Percentiles rank a stretch among this genome's conserved stretches.
These are phyloP conservation scores for Onychomys arenicola DNA, from an alignment of 2,797 vertebrate species.

Conservation along the genomic window DNA sequence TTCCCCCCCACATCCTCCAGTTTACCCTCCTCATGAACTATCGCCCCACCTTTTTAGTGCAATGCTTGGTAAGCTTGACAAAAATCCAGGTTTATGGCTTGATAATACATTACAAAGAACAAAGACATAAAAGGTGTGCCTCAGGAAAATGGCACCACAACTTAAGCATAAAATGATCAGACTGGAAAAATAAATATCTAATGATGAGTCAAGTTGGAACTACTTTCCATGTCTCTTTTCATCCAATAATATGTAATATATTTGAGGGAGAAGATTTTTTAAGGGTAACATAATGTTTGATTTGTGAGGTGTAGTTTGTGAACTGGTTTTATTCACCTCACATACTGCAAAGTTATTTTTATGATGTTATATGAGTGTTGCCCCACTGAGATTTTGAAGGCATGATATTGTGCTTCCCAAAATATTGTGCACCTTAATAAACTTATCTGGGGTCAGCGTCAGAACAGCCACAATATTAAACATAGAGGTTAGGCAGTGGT, in stretches of 20 bases:
- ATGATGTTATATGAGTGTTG: background rate
- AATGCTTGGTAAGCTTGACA: background rate
- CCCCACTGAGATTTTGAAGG: background rate
- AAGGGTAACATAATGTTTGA: background rate
- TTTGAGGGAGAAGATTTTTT: background rate
- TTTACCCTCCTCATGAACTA: background rate
- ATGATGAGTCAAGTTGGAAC: background rate
- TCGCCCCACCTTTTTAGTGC: background rate
- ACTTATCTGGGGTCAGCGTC: too few relatives aligned
- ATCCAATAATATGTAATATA: background rate
- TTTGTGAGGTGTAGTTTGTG: background rate
- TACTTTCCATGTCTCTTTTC: background rate
- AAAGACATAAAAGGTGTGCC: background rate
- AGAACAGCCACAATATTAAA: too few relatives aligned
- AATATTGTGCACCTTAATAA: too few relatives aligned
- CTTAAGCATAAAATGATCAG: background rate
- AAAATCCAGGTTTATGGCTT: background rate
- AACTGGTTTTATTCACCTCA: background rate
- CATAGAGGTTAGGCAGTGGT: too few relatives aligned
- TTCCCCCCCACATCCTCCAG: background rate
- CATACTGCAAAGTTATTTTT: background rate
- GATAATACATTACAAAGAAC: background rate
- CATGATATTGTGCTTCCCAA: too few relatives aligned
- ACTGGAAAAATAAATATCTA: background rate
- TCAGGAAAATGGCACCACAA: background rate